A percentile compares a stretch with the other conserved stretches of the same genome.
These are phyloP conservation scores for Podarcis siculus DNA, from an alignment of 2,797 vertebrate genomes.

Conservation along the genomic window DNA sequence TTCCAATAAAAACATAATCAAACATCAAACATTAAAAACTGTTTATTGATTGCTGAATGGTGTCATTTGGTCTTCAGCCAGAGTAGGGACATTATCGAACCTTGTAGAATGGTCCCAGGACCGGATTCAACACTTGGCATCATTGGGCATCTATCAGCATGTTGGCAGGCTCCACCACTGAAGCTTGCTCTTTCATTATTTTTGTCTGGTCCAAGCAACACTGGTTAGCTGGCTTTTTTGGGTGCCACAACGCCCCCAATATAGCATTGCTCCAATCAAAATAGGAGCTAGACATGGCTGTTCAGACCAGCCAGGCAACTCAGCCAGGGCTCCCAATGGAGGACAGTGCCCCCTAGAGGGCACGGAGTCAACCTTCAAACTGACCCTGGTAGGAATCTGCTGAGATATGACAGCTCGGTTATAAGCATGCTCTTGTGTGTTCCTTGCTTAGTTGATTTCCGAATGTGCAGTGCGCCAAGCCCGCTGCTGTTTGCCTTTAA, in stretches of 20 bases:
- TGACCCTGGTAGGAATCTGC: background rate
- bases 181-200: background rate
- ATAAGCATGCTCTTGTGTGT: background rate
- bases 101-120: background rate
- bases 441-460: conserved; percentile 40
- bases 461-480: conserved; percentile 33
- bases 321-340: background rate
- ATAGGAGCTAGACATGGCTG: background rate
- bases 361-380: too few relatives aligned
- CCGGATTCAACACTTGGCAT: background rate
- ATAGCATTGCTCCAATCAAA: background rate
- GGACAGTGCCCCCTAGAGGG: background rate
- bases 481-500: conserved; percentile 38
- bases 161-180: background rate
- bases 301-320: background rate
- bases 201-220: background rate
- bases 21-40: too few relatives aligned
- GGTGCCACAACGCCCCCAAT: background rate
- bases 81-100: too few relatives aligned
- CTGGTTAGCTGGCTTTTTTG: background rate
- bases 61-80: background rate
- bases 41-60: background rate
- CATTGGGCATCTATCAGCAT: background rate
- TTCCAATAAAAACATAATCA: too few relatives aligned
- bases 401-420: background rate